phyloP scores from a whole-genome alignment of 2,888 invertebrate genomes.

The Pollenia labialis region DNA sequence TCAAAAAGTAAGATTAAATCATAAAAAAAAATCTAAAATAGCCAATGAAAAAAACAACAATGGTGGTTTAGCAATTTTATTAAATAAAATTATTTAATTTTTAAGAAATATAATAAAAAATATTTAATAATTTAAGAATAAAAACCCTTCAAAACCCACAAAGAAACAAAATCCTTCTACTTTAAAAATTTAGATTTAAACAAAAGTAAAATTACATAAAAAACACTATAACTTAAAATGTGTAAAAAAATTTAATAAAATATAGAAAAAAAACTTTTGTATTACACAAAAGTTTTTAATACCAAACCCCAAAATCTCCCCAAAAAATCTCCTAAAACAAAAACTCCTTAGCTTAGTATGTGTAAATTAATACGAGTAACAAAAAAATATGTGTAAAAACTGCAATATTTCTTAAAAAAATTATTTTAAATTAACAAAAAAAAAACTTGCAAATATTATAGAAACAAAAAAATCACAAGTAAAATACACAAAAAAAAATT shows the following conservation, averaged over 20 bases:
- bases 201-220: slow-evolving; percentile 56
- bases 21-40: slow-evolving; percentile 67
- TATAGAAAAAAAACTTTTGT: slow-evolving; percentile 56
- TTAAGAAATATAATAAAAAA: slow-evolving; percentile 74
- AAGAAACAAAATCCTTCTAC: slow-evolving; percentile 53
- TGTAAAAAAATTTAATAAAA: slow-evolving; percentile 74
- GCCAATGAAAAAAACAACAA: slow-evolving; percentile 75
- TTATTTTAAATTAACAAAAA: slow-evolving; percentile 67
- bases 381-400: slow-evolving; percentile 70
- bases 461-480: slow-evolving; percentile 43
- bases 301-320: slow-evolving; percentile 41
- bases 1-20: slow-evolving; percentile 71
- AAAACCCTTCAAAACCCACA: slow-evolving; percentile 45
- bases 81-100: slow-evolving; percentile 80
- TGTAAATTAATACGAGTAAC: slow-evolving; percentile 69
- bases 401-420: slow-evolving; percentile 71
- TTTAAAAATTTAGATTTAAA: slow-evolving; percentile 66
- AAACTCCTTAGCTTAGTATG: slow-evolving; percentile 69
- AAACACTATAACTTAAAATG: slow-evolving; percentile 72
- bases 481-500: slow-evolving; percentile 51
- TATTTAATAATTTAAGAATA: slow-evolving; percentile 72
- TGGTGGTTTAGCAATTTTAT: slow-evolving; percentile 82
- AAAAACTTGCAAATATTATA: slow-evolving; percentile 69
- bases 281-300: slow-evolving; percentile 44
- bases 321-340: not conserved